phyloP scores from a whole-genome alignment of 2,888 invertebrate genomes.

The Idaea dimidiata region DNA sequence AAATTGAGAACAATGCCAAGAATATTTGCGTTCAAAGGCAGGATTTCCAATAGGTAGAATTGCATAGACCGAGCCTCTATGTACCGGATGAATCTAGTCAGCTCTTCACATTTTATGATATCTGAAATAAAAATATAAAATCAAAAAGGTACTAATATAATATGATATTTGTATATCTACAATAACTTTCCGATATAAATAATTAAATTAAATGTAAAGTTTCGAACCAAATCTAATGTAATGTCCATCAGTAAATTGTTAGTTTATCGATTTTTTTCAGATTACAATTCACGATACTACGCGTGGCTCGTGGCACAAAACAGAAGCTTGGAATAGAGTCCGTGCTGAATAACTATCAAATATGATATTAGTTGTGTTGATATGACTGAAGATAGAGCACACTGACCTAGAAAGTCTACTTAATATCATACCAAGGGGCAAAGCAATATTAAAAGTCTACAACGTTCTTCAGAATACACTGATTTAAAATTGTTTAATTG shows the following conservation, averaged over 20 bases:
- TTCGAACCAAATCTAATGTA: too few species aligned
- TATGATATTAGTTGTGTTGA: too few species aligned
- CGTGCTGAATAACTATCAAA: too few species aligned
- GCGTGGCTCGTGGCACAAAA: too few species aligned
- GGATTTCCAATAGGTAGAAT: slow-evolving; percentile 8
- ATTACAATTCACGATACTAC: too few species aligned
- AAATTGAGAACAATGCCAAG: slow-evolving; percentile 6
- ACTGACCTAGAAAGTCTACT: not conserved
- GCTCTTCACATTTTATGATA: not conserved
- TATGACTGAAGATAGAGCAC: not conserved
- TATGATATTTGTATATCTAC: too few species aligned
- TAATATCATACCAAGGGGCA: not conserved
- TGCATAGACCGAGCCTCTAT: slow-evolving; percentile 14
- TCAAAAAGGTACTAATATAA: too few species aligned
- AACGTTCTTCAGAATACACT: not conserved
- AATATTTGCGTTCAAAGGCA: slow-evolving; percentile 10
- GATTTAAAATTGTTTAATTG: not conserved
- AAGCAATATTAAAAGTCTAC: not conserved
- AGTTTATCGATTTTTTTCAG: too few species aligned
- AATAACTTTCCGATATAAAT: too few species aligned
- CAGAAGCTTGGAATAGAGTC: too few species aligned
- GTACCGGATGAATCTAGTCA: slow-evolving; percentile 8
- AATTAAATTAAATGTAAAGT: too few species aligned
- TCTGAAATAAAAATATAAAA: not conserved
- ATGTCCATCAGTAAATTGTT: too few species aligned